These are phyloP conservation scores for Pardosa pseudoannulata DNA, from an alignment of 2,888 invertebrate genomes.

Conservation along the genomic window DNA sequence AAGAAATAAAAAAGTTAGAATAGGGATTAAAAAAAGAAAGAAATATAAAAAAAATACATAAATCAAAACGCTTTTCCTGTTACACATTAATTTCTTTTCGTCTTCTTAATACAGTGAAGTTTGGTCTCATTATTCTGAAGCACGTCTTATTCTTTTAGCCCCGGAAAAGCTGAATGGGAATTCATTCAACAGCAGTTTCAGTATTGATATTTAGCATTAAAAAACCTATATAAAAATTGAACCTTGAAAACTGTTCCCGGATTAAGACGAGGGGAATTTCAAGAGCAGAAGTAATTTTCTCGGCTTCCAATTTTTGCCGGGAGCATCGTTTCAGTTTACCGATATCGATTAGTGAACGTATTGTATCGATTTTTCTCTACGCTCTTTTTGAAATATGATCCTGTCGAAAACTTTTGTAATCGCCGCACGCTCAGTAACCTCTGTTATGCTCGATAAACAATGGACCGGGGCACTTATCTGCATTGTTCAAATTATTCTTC, in stretches of 20 bases:
- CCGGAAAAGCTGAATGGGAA: too few species aligned
- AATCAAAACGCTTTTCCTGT: too few species aligned
- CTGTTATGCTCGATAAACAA: conserved; percentile 37
- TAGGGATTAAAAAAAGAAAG: too few species aligned
- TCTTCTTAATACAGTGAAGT: too few species aligned
- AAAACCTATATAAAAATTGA: not conserved
- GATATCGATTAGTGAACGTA: conserved; percentile 61
- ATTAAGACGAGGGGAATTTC: not conserved
- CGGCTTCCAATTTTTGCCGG: conserved; percentile 2
- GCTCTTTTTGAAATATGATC: conserved; percentile 56
- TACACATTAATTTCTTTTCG: too few species aligned
- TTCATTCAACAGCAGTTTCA: too few species aligned
- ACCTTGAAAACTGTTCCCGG: not conserved
- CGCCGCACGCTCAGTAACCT: conserved; percentile 15
- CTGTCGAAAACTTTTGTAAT: conserved; percentile 58
- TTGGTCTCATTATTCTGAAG: too few species aligned
- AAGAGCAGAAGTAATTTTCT: not conserved
- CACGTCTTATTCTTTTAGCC: too few species aligned
- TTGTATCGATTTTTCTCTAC: conserved; percentile 46
- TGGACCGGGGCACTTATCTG: conserved; percentile 32
- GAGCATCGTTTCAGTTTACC: conserved; percentile 26
- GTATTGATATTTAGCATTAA: not conserved
- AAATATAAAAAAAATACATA: too few species aligned
- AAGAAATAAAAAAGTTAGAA: too few species aligned
- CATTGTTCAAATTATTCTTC: conserved; percentile 51